Evolutionary conservation across 2,888 invertebrate genomes (phyloP).

Genomic region (Dugesia japonica): DNA sequence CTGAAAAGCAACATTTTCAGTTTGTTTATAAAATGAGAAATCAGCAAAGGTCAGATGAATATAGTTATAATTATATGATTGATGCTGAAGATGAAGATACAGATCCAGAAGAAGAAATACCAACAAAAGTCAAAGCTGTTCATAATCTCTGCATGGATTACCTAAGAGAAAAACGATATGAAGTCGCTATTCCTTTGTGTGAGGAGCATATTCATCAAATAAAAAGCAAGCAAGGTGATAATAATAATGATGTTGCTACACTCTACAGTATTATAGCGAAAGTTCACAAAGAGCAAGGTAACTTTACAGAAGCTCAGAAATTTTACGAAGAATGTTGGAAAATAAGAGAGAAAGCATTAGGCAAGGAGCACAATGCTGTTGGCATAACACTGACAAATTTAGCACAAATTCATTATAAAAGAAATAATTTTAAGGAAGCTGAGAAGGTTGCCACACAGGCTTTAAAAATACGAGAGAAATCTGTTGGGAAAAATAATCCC

Average conservation of each 20-base stretch:
- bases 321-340: background rate
- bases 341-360: conserved; percentile 10
- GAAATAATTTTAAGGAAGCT: conserved; percentile 8
- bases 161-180: background rate
- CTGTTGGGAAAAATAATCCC: background rate
- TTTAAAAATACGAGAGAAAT: background rate
- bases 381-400: background rate
- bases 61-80: background rate
- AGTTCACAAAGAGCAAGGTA: background rate
- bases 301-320: background rate
- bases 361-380: conserved; percentile 12
- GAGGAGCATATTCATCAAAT: background rate
- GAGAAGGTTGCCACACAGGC: background rate
- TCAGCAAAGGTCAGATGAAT: background rate
- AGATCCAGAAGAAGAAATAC: conserved; percentile 9
- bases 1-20: conserved; percentile 26
- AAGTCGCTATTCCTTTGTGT: conserved; percentile 26
- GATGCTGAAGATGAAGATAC: conserved; percentile 11
- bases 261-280: conserved; percentile 7
- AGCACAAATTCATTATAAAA: background rate
- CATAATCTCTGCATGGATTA: conserved; percentile 3
- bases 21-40: conserved; percentile 24
- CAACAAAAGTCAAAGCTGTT: background rate
- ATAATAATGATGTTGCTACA: conserved; percentile 2
- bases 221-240: conserved; percentile 1